Evolutionary conservation across 2,113 vertebrate species (phyloP), one percentile per base, ranked within the genome.

Genomic region (Pristiophorus japonicus): DNA sequence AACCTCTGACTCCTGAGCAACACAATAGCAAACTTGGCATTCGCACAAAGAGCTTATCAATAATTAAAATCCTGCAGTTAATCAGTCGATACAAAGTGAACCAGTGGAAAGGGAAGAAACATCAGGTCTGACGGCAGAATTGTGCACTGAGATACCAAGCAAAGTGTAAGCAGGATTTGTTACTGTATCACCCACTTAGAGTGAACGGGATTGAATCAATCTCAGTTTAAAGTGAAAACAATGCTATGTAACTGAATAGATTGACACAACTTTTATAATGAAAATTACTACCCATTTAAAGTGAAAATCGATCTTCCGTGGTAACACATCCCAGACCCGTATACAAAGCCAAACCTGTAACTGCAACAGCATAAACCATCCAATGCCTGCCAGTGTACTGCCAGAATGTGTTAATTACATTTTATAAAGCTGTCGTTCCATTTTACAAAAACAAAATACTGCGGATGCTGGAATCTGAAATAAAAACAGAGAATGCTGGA

Each of bases 161-260:
- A 59, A 90, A 59, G 88, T 63, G 34, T 65, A 34, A 65, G 59
- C 59, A 92, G 59, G 59, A 63, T 63, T 92, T 92, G 22, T 92
- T 63, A 62, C 62, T 42, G 34, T 92, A 12, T 30, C 2, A 16
- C 7, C n/a, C 18, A 38, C 5, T 92, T 92, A 92, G 20, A 10
- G 34, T 63, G 4, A 62, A 92, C 2, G 65, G 34, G 88, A 22
- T 62, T 22, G n/a, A 63, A 92, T 63, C 88, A 63, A 63, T 65
- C 18, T 92, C 59, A 92, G 16, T 92, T 92, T 42, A 92, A 92
- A 34, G 59, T 92, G 88, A 92, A 92, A 92, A 92, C 88, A 63
- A 63, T 65, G 63, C 59, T n/a, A 63, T 92, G 88, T 63, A 92
- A 65, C n/a, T 18, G n/a, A 92, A 92, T 92, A 62, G 59, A 91